These are phyloP conservation scores for Lepidurus apus DNA, from an alignment of 1,140 invertebrate genomes.

Conservation along the genomic window DNA sequence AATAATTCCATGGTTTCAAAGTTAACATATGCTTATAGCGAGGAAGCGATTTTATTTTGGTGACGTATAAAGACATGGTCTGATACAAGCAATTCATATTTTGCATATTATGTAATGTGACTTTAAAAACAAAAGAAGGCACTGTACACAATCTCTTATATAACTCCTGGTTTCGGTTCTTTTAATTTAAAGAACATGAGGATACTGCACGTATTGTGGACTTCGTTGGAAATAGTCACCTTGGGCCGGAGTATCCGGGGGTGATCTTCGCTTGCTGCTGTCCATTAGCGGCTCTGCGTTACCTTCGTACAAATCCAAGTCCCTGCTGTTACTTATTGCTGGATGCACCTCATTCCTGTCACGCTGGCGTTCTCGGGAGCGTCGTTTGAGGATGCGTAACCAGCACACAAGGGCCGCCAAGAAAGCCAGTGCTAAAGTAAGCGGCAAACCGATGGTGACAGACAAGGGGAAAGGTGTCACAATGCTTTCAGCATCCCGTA, in stretches of 20 bases:
- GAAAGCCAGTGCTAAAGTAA: neutral
- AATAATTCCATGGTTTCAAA: no score
- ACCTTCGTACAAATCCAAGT: neutral
- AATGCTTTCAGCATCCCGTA: neutral
- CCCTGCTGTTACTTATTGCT: neutral
- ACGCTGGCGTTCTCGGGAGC: neutral
- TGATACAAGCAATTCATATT: no score
- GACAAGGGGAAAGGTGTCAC: neutral
- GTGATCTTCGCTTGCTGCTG: neutral
- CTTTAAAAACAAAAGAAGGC: neutral
- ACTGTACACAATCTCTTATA: no score
- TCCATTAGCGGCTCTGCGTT: constrained; percentile 4
- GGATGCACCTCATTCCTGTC: neutral
- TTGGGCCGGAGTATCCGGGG: neutral
- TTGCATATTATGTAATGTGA: neutral
- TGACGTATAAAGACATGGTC: no score
- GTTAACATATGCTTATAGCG: no score
- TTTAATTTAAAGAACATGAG: neutral
- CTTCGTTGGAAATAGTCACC: constrained; percentile 10
- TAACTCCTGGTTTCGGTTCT: neutral
- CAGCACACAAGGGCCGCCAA: constrained; percentile 6
- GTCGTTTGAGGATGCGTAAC: neutral
- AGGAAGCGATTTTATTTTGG: no score
- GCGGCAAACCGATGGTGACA: neutral
- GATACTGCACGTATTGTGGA: neutral